These are phyloP conservation scores for Piprites chloris DNA, from an alignment of 2,113 vertebrate species.

Conservation along the genomic window DNA sequence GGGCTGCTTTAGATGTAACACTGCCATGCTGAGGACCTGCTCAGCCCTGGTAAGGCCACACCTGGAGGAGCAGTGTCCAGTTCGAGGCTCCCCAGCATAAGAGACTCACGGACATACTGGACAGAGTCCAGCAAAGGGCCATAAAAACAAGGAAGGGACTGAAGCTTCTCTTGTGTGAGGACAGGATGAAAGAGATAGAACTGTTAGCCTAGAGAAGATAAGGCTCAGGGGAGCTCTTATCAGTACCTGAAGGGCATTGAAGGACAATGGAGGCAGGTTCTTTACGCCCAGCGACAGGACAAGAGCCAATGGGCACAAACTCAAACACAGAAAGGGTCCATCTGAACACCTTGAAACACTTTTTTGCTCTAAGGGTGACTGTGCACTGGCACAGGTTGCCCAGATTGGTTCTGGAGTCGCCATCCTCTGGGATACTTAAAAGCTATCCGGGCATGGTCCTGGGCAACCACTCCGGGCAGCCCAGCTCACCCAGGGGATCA, in stretches of 20 bases:
- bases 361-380: not conserved
- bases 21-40: rapidly evolving
- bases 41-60: not conserved
- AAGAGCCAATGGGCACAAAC: not conserved
- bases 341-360: not conserved
- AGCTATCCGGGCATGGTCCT: not conserved
- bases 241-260: not conserved
- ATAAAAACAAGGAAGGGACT: not conserved
- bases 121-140: not conserved
- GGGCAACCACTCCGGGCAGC: not conserved
- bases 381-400: not conserved
- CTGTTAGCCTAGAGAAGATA: not conserved
- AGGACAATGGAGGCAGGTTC: not conserved
- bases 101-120: not conserved
- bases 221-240: not conserved
- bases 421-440: not conserved
- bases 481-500: not conserved
- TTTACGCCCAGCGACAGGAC: not conserved
- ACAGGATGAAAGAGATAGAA: not conserved
- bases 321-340: not conserved
- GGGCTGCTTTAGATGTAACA: not conserved
- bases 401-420: not conserved
- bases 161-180: not conserved
- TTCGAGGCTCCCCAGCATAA: not conserved
- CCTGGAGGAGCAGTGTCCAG: not conserved